A percentile compares a stretch with the other conserved stretches of the same genome.
phyloP scores from a whole-genome alignment of 1,140 invertebrate species.

The Dendrolimus punctatus region DNA sequence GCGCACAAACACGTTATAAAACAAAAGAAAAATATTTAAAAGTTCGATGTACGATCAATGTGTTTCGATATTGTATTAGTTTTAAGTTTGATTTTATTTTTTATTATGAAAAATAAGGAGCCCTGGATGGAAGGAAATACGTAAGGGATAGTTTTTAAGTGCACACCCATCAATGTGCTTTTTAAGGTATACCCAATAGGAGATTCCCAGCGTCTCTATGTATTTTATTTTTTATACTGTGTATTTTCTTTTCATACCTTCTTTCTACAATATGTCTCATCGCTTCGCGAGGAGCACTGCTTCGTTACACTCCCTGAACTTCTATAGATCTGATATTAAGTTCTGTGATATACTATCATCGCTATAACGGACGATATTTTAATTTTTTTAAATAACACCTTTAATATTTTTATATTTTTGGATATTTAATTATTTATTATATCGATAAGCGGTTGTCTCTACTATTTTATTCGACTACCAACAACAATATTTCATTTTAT shows the following conservation, averaged over 20 bases:
- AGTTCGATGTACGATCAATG: slow-evolving; percentile 37
- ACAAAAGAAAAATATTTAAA: slow-evolving; percentile 13
- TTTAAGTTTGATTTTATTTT: slow-evolving; percentile 34
- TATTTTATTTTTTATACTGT: slow-evolving; percentile 45
- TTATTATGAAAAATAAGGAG: slow-evolving; percentile 43
- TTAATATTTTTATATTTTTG: too few relatives aligned
- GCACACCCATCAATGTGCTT: slow-evolving; percentile 70
- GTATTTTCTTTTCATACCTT: slow-evolving; percentile 40
- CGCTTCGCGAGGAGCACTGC: slow-evolving; percentile 63
- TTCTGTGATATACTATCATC: slow-evolving; percentile 37
- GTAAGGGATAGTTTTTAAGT: slow-evolving; percentile 51
- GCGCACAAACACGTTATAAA: slow-evolving; percentile 14
- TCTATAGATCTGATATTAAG: slow-evolving; percentile 28
- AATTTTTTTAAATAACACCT: slow-evolving; percentile 3
- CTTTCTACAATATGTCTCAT: slow-evolving; percentile 43
- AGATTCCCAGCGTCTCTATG: slow-evolving; percentile 45
- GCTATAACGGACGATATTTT: slow-evolving; percentile 40
- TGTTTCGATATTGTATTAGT: slow-evolving; percentile 36
- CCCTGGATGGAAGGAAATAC: slow-evolving; percentile 54
- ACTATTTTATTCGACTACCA: too few relatives aligned
- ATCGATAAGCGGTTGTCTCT: too few relatives aligned
- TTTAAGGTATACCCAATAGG: slow-evolving; percentile 51
- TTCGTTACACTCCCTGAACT: slow-evolving; percentile 42
- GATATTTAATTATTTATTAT: too few relatives aligned
- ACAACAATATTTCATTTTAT: too few relatives aligned